phyloP scores from a whole-genome alignment of 2,888 invertebrate species.

The Abrostola triplasia region DNA sequence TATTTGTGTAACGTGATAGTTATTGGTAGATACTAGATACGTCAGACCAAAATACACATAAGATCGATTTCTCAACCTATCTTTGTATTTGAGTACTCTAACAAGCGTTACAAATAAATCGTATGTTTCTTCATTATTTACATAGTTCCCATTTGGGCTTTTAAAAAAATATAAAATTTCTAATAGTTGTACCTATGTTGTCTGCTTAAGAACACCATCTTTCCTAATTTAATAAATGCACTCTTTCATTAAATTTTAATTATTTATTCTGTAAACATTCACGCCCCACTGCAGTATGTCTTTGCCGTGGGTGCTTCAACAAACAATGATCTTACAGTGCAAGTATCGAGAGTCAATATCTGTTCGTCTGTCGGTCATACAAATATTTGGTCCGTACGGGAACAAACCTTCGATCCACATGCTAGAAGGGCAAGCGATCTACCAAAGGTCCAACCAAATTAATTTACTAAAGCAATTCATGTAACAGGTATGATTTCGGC shows the following conservation, averaged over 20 bases:
- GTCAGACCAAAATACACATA: neutral
- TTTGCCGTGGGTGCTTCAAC: neutral
- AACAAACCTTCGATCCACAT: neutral
- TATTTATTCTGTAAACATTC: neutral
- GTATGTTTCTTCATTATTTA: no score
- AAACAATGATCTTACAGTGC: neutral
- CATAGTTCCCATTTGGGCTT: no score
- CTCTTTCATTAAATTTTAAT: no score
- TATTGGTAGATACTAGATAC: no score
- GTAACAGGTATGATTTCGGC: no score
- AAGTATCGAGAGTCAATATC: neutral
- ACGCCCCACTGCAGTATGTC: neutral
- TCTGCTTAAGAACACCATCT: no score
- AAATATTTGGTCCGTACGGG: neutral
- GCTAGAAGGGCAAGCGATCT: no score
- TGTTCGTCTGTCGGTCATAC: neutral
- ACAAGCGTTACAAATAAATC: no score
- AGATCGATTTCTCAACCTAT: conserved; percentile 19
- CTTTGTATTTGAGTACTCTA: conserved; percentile 15
- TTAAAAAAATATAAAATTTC: no score
- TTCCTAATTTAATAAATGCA: no score
- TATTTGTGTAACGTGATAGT: no score
- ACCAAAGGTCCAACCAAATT: neutral
- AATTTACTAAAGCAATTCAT: neutral
- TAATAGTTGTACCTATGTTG: no score